phyloP scores from a whole-genome alignment of 2,797 vertebrate species.

The Graptemys geographica region DNA sequence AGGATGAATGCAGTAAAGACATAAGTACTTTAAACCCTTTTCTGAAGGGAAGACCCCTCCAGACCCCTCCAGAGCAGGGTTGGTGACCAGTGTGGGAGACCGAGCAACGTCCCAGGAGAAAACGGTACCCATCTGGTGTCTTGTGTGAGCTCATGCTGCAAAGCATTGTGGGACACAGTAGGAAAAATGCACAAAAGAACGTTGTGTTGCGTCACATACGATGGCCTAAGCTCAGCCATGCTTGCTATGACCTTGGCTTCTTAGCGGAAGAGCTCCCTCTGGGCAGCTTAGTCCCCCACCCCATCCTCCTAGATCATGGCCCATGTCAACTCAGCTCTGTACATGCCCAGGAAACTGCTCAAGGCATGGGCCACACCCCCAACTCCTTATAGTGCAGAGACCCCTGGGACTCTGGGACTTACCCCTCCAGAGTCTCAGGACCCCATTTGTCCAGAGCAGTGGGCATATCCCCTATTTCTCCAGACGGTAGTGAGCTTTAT shows the following conservation, averaged over 20 bases:
- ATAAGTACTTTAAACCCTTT: too few relatives aligned
- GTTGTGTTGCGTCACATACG: background rate
- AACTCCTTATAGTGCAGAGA: background rate
- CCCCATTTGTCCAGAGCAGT: background rate
- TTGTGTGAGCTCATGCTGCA: background rate
- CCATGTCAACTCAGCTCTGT: too few relatives aligned
- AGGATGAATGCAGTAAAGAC: background rate
- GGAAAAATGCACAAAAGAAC: background rate
- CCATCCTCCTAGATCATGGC: too few relatives aligned
- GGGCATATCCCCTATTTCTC: background rate
- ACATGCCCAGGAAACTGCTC: background rate
- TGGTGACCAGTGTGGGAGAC: background rate
- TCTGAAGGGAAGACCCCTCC: background rate
- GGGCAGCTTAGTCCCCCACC: too few relatives aligned
- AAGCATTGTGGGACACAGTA: background rate
- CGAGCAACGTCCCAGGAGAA: background rate
- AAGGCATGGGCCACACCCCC: background rate
- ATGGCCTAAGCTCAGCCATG: background rate
- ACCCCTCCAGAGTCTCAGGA: background rate
- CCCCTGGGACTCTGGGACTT: background rate
- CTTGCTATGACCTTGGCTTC: too few relatives aligned
- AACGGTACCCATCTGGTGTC: background rate
- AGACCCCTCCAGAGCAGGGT: background rate
- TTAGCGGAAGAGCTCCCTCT: background rate
- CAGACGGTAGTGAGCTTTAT: background rate